Evolutionary conservation across 2,888 invertebrate genomes (phyloP), one percentile per base, ranked within the genome.

Genomic region (Polyommatus icarus): DNA sequence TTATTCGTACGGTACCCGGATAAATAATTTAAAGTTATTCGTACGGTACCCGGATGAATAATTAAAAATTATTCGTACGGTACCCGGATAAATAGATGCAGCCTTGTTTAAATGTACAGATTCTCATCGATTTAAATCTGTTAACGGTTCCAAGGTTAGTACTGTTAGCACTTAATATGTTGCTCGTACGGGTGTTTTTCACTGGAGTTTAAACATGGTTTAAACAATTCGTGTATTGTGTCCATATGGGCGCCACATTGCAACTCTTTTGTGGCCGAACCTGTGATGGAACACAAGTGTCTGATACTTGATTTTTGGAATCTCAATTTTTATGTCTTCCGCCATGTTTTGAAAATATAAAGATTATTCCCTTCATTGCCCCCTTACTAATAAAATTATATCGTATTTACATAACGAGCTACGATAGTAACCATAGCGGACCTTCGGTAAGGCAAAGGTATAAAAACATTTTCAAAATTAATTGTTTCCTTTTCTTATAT

Each of bases 211-310:
- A 81, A 84, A 83, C 81, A 82, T 82, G 83, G 80, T 50, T 83
- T 84, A 81, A 83, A 83, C 82, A 79, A 81, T 79, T 75, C 50
- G 54, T 75, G 80, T 81, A 83, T 86, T 84, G 84, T 79, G 81
- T 85, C 87, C 91, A 92, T 90, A 88, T 91, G 91, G 84, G 84
- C 81, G 82, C 90, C 91, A 91, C 87, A 91, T 91, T 91, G 90
- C 85, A 88, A 81, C 84, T 84, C 81, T 80, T 46, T 80, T 82
- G 83, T 83, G 84, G 83, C 81, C 80, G 80, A 80, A 76, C 78
- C 80, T 79, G 79, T 79, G 76, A 79, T 73, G 76, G 78, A 80
- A 81, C 71, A 77, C 78, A 75, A 78, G 79, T 79, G 78, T 79
- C 24, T 24, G 3, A 61, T 61, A 46, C 3, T 46, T 46, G 46